Evolutionary conservation across 2,797 vertebrate species (phyloP).

Genomic region (Oreortyx pictus): DNA sequence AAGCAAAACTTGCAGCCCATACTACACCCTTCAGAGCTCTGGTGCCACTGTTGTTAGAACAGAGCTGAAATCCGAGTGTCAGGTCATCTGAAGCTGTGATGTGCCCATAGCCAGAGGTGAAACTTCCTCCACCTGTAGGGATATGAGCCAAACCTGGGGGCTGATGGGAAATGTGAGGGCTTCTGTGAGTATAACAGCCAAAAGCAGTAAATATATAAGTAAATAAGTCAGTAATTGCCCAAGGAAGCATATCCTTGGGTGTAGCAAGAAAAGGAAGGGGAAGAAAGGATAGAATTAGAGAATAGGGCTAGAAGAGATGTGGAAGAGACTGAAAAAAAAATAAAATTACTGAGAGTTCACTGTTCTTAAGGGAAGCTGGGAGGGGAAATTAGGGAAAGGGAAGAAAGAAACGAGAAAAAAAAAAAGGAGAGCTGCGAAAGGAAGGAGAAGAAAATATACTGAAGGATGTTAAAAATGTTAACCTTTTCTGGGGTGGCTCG

Average conservation of each 20-base stretch:
- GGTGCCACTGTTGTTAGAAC: not conserved
- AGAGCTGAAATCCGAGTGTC: not conserved
- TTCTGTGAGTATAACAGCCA: not conserved
- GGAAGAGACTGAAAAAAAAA: not conserved
- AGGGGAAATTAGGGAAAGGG: not conserved
- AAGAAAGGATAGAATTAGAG: not conserved
- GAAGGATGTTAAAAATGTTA: not conserved
- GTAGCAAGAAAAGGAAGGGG: not conserved
- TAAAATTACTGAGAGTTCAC: not conserved
- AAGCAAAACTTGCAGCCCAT: not conserved
- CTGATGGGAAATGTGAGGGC: not conserved
- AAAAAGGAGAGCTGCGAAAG: not conserved
- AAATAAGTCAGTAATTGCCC: constrained; percentile 24
- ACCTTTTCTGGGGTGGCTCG: not conserved
- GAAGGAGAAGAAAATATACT: not conserved
- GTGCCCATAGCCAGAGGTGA: not conserved
- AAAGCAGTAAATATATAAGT: constrained; percentile 4
- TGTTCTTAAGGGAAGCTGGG: not conserved
- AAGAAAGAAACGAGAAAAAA: not conserved
- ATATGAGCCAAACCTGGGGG: not conserved
- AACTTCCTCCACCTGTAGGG: not conserved
- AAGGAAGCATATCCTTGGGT: not conserved
- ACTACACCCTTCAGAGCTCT: not conserved
- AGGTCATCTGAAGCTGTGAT: not conserved
- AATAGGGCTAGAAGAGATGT: not conserved